Evolutionary conservation across 2,113 vertebrate species (phyloP).

Genomic region (Psophia crepitans): DNA sequence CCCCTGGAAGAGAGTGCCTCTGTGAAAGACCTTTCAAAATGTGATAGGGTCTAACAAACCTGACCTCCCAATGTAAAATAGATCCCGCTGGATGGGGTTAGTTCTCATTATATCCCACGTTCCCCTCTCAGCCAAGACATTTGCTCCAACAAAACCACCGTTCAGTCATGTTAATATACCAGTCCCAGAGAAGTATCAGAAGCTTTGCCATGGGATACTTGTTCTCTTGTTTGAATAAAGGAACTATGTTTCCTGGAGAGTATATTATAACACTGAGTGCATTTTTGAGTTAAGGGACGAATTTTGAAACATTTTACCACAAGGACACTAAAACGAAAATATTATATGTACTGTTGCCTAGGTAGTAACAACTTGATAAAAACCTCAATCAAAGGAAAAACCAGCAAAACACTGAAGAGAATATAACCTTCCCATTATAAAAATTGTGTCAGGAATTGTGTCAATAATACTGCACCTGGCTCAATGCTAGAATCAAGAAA

Average conservation of each 20-base stretch:
- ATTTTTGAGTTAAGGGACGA: background rate
- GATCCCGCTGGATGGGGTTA: background rate
- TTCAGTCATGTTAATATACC: background rate
- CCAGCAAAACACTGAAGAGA: background rate
- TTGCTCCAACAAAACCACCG: background rate
- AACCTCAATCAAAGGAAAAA: background rate
- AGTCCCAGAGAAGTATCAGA: background rate
- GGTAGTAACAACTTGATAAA: background rate
- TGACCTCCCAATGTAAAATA: background rate
- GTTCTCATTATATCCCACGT: background rate
- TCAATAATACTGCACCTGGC: background rate
- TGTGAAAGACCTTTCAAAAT: background rate
- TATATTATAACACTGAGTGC: background rate
- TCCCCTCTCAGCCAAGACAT: background rate
- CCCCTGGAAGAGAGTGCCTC: background rate
- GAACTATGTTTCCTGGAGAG: background rate
- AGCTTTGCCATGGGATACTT: background rate
- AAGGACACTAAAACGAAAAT: background rate
- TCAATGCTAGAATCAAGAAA: background rate
- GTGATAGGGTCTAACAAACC: background rate
- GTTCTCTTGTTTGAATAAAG: background rate
- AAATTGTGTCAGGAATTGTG: background rate
- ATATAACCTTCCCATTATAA: background rate
- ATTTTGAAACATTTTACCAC: conserved; percentile 12
- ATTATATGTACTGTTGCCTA: background rate